Conservation (phyloP, 2,888 invertebrate species). For the Cheilosia impressa region DNA sequence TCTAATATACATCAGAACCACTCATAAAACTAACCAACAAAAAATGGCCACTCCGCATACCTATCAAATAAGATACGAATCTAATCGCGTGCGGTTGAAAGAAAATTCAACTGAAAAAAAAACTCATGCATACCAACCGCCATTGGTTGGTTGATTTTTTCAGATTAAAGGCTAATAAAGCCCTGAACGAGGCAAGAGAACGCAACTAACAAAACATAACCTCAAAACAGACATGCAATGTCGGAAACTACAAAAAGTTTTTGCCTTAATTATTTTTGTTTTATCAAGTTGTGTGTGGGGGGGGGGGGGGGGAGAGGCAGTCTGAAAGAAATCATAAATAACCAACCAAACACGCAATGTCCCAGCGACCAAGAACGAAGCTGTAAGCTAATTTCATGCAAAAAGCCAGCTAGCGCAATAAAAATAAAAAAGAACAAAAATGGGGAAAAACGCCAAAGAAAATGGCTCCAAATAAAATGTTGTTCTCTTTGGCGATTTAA, state of each 20-base stretch:
- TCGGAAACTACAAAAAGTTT: constrained; percentile 56
- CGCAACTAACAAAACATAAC: constrained; percentile 21
- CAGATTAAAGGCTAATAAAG: constrained; percentile 45
- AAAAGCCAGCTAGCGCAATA: constrained; percentile 55
- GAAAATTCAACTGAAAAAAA: constrained; percentile 30
- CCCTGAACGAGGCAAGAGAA: constrained; percentile 5
- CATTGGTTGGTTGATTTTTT: constrained; percentile 45
- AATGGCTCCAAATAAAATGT: constrained; percentile 49
- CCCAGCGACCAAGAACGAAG: constrained; percentile 38
- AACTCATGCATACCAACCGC: constrained; percentile 27
- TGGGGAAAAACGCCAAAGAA: constrained; percentile 3
- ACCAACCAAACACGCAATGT: constrained; percentile 66
- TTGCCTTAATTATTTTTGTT: constrained; percentile 57
- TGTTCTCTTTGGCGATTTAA: constrained; percentile 40
- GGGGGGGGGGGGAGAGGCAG: background rate
- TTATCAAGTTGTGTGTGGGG: constrained; percentile 12
- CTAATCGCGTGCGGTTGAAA: constrained; percentile 59
- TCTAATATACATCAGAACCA: background rate
- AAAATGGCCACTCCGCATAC: constrained; percentile 54
- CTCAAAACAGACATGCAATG: constrained; percentile 69
- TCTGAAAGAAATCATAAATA: constrained; percentile 68
- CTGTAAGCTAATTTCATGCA: constrained; percentile 70
- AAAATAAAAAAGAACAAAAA: constrained; percentile 41
- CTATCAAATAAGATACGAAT: constrained; percentile 53
- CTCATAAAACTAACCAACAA: constrained; percentile 23